Conservation (phyloP, 2,113 vertebrate species). For the Balaeniceps rex region DNA sequence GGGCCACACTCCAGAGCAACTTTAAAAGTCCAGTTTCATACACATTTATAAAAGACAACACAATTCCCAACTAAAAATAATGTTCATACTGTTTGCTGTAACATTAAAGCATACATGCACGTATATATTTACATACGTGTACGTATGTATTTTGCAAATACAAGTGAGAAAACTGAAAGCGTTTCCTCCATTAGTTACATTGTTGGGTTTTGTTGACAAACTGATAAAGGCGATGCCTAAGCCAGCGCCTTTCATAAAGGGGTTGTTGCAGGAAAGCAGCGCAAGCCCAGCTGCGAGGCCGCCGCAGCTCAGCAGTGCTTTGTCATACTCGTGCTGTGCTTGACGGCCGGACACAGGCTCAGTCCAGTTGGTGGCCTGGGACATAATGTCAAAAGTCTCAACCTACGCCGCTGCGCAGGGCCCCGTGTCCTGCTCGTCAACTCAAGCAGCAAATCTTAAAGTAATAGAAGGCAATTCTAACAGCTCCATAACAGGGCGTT, state of each 20-base stretch:
- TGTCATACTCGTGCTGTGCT: neutral
- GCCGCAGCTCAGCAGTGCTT: neutral
- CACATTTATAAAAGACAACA: neutral
- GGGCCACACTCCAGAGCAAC: neutral
- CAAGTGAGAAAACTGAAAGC: accelerated
- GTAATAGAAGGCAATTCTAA: neutral
- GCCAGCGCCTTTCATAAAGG: neutral
- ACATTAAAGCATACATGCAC: neutral
- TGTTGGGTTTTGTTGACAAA: neutral
- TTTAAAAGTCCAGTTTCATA: neutral
- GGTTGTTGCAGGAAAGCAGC: neutral
- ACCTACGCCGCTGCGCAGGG: neutral
- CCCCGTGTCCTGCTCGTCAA: neutral
- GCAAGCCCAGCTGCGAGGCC: neutral
- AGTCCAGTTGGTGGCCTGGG: neutral
- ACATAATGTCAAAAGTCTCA: neutral
- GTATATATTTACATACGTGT: accelerated
- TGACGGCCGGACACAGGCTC: neutral
- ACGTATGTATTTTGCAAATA: accelerated
- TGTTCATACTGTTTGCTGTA: neutral
- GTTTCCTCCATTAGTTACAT: accelerated
- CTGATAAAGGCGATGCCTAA: neutral
- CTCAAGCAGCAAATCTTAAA: neutral
- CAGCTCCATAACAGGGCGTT: accelerated
- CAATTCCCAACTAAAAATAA: neutral